Evolutionary conservation across 2,888 invertebrate species (phyloP).

Genomic region (Diarsia dahlii): DNA sequence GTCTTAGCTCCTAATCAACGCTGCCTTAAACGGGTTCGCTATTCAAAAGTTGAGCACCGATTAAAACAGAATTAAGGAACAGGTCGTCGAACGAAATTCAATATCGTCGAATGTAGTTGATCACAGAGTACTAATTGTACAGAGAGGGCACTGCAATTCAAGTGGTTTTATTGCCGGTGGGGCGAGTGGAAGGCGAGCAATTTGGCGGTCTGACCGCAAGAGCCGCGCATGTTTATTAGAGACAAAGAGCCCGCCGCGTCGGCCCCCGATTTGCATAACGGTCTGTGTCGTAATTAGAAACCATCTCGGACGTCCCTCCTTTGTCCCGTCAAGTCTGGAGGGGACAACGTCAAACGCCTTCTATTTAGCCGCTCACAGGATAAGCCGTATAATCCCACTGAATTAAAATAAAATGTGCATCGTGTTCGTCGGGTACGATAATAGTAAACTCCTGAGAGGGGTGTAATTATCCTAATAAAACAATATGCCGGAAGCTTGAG

Average conservation of each 20-base stretch:
- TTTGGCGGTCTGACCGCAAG: slow-evolving; percentile 88
- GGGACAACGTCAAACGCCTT: slow-evolving; percentile 84
- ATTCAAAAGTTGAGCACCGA: slow-evolving; percentile 63
- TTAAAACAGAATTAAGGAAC: slow-evolving; percentile 65
- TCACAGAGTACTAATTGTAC: slow-evolving; percentile 84
- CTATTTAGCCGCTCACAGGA: slow-evolving; percentile 82
- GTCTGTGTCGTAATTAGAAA: slow-evolving; percentile 90
- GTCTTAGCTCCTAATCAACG: slow-evolving; percentile 68
- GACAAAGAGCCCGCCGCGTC: slow-evolving; percentile 84
- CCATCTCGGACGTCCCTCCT: slow-evolving; percentile 88
- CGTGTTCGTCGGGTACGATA: slow-evolving; percentile 64
- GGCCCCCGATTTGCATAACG: slow-evolving; percentile 89
- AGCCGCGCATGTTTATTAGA: slow-evolving; percentile 90
- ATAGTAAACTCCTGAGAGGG: slow-evolving; percentile 48
- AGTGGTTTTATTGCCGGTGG: slow-evolving; percentile 83
- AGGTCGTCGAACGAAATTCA: slow-evolving; percentile 63
- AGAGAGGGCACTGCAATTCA: slow-evolving; percentile 79
- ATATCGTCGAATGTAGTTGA: slow-evolving; percentile 70
- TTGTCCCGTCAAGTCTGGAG: slow-evolving; percentile 85
- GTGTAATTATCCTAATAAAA: slow-evolving; percentile 56
- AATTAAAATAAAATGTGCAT: slow-evolving; percentile 78
- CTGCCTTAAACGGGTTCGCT: slow-evolving; percentile 59
- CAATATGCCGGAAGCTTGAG: slow-evolving; percentile 39
- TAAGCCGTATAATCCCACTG: slow-evolving; percentile 80
- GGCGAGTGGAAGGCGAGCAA: slow-evolving; percentile 83